phyloP scores from a whole-genome alignment of 2,888 invertebrate species.

The Chymomyza caudatula region DNA sequence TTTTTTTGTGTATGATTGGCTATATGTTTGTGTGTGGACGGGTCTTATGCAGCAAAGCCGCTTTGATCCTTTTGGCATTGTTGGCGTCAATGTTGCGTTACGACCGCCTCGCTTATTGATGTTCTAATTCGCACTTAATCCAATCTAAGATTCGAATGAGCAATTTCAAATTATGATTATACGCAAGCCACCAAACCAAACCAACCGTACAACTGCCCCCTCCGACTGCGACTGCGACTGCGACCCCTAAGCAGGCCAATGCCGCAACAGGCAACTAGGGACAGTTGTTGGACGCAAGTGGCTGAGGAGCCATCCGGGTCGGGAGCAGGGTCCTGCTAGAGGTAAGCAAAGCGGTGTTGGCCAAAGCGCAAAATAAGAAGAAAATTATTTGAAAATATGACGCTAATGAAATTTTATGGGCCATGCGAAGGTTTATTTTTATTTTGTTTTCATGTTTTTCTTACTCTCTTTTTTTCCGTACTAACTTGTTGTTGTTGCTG shows the following conservation, averaged over 20 bases:
- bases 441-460: constrained; percentile 57
- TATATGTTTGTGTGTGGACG: background rate
- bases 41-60: constrained; percentile 44
- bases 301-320: background rate
- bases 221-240: constrained; percentile 40
- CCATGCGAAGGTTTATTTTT: constrained; percentile 73
- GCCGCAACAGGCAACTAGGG: constrained; percentile 53
- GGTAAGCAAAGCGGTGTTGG: constrained; percentile 22
- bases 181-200: constrained; percentile 46
- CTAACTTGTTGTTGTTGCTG: background rate
- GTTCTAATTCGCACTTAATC: constrained; percentile 73
- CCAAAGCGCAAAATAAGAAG: constrained; percentile 36
- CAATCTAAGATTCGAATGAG: constrained; percentile 74
- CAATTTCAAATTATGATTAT: constrained; percentile 74
- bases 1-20: background rate
- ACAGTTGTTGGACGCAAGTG: background rate
- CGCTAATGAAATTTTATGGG: constrained; percentile 73
- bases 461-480: background rate
- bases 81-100: constrained; percentile 67
- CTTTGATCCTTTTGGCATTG: constrained; percentile 59
- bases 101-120: constrained; percentile 64
- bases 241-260: background rate
- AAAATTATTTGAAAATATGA: constrained; percentile 72
- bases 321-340: constrained; percentile 41
- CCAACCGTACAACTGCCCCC: constrained; percentile 42